phyloP scores from a whole-genome alignment of 1,140 invertebrate species.

The Temnothorax curvispinosus region DNA sequence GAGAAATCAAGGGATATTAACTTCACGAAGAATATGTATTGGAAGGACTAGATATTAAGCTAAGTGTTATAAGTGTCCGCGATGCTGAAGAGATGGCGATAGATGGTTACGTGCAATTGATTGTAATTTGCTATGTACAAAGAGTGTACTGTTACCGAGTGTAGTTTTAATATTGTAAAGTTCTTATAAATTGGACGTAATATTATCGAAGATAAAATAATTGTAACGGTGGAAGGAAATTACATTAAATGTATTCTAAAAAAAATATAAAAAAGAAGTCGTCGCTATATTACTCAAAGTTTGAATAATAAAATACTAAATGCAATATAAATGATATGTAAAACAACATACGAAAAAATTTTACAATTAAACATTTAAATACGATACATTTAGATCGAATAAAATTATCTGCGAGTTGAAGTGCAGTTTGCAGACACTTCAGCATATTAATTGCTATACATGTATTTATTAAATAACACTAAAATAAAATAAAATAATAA shows the following conservation, averaged over 20 bases:
- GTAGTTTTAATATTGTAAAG: constrained; percentile 5
- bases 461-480: not conserved
- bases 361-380: not conserved
- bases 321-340: not conserved
- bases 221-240: not conserved
- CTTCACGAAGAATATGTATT: not conserved
- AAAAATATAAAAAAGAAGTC: not conserved
- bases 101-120: constrained; percentile 22
- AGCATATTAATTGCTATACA: not conserved
- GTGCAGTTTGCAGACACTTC: not conserved
- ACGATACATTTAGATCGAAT: not conserved
- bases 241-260: not conserved
- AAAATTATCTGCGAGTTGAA: not conserved
- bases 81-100: constrained; percentile 4
- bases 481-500: constrained; percentile 16
- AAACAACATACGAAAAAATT: not conserved
- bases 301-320: constrained; percentile 31
- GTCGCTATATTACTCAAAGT: not conserved
- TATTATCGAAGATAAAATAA: constrained; percentile 27
- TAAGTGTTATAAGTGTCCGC: not conserved
- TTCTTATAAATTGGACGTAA: not conserved
- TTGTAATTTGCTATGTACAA: constrained; percentile 62
- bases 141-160: not conserved
- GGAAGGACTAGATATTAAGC: constrained; percentile 62
- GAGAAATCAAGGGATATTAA: constrained; percentile 18